phyloP scores from a whole-genome alignment of 2,888 invertebrate genomes.

The Brenthis daphne region DNA sequence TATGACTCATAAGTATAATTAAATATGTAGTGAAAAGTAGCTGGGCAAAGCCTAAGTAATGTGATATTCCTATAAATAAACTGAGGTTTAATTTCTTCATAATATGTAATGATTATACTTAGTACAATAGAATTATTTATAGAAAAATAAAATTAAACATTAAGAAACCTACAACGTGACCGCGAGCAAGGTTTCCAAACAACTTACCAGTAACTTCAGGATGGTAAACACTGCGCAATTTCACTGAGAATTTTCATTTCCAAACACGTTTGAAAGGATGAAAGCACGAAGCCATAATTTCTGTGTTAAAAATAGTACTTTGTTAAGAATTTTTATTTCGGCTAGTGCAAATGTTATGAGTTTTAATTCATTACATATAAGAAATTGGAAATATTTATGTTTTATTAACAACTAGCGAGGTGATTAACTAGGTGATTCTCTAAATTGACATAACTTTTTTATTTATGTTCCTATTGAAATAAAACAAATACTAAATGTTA shows the following conservation, averaged over 20 bases:
- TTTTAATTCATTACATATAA: too few species aligned
- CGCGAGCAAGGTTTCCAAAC: conserved; percentile 14
- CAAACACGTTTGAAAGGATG: background rate
- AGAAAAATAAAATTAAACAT: conserved; percentile 9
- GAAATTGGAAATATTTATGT: too few species aligned
- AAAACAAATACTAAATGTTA: too few species aligned
- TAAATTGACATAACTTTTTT: too few species aligned
- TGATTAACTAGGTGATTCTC: too few species aligned
- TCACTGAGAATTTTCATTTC: conserved; percentile 2
- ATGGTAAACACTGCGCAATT: conserved; percentile 8
- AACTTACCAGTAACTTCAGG: conserved; percentile 7
- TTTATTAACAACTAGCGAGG: too few species aligned
- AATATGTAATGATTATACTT: background rate
- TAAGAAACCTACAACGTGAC: conserved; percentile 11
- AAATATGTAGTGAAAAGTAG: too few species aligned
- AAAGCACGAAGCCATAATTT: background rate
- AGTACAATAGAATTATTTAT: background rate
- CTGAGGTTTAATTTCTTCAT: background rate
- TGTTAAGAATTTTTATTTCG: background rate
- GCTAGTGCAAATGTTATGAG: background rate
- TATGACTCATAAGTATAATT: too few species aligned
- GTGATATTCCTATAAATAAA: too few species aligned
- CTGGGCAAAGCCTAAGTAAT: too few species aligned
- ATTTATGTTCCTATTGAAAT: too few species aligned
- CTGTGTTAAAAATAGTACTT: background rate